These are phyloP conservation scores for Drosophila chauvacae DNA, from an alignment of 1,140 invertebrate genomes.

Conservation along the genomic window DNA sequence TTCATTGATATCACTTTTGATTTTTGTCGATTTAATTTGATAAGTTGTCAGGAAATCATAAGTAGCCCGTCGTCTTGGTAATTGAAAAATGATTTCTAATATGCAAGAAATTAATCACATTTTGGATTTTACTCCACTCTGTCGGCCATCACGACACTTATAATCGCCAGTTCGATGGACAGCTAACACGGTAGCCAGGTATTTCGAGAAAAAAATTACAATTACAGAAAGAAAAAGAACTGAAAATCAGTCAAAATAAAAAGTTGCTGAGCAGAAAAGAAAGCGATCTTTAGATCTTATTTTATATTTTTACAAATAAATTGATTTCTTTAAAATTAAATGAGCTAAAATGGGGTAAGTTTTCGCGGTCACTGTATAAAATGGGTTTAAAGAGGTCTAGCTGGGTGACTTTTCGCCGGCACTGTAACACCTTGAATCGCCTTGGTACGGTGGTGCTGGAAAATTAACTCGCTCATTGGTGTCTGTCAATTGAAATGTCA, in stretches of 20 bases:
- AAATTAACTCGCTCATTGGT: constrained; percentile 83
- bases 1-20: constrained; percentile 83
- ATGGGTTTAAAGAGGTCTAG: not conserved
- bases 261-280: not conserved
- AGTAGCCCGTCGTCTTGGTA: constrained; percentile 75
- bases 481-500: constrained; percentile 83
- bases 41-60: constrained; percentile 79
- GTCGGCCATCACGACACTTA: constrained; percentile 28
- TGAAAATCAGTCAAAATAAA: not conserved
- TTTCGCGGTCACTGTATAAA: not conserved
- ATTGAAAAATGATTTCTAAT: constrained; percentile 84
- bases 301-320: not conserved
- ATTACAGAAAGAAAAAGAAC: not conserved
- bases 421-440: constrained; percentile 40
- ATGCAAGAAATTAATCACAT: constrained; percentile 84
- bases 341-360: not conserved
- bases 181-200: constrained; percentile 73
- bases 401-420: constrained; percentile 28
- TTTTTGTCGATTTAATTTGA: constrained; percentile 78
- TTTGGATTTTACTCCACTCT: constrained; percentile 68
- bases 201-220: constrained; percentile 4
- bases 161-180: constrained; percentile 78
- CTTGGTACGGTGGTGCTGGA: constrained; percentile 55
- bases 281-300: not conserved
- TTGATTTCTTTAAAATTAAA: not conserved